Percentiles rank a stretch among this genome's conserved stretches.
These are phyloP conservation scores for Andrena marginata DNA, from an alignment of 2,888 invertebrate genomes.

Conservation along the genomic window DNA sequence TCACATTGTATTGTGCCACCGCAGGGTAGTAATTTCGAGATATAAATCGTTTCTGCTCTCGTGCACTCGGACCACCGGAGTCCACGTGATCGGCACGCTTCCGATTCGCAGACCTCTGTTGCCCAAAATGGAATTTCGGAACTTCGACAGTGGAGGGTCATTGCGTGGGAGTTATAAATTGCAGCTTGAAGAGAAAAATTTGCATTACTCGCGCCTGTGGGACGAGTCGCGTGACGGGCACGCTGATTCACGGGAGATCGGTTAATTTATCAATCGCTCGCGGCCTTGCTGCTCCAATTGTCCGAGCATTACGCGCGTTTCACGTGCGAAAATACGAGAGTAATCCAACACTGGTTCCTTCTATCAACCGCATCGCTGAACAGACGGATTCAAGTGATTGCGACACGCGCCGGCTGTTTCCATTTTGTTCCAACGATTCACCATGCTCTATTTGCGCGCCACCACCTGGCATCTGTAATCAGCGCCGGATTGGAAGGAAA, in stretches of 20 bases:
- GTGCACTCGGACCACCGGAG: conserved; percentile 25
- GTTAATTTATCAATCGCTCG: conserved; percentile 61
- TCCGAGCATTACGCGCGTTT: background rate
- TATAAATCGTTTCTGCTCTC: conserved; percentile 59
- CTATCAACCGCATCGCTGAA: conserved; percentile 21
- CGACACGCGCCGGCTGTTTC: background rate
- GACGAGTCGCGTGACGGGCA: conserved; percentile 28
- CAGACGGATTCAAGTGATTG: conserved; percentile 1
- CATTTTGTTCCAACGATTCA: conserved; percentile 3
- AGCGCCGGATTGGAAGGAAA: conserved; percentile 5
- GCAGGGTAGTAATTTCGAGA: conserved; percentile 57
- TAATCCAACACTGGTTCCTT: conserved; percentile 6
- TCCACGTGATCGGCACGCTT: conserved; percentile 31
- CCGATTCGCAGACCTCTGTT: conserved; percentile 15
- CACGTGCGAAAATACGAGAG: conserved; percentile 8
- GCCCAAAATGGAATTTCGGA: background rate
- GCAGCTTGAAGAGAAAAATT: conserved; percentile 61
- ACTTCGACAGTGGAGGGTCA: conserved; percentile 7
- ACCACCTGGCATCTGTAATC: conserved; percentile 25
- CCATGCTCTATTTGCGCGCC: background rate
- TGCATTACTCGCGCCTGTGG: conserved; percentile 49
- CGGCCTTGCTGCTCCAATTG: conserved; percentile 30
- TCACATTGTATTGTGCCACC: conserved; percentile 45
- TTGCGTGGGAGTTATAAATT: conserved; percentile 31
- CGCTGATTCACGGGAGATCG: conserved; percentile 42